Conservation (phyloP, 2,113 vertebrate genomes). For the Gobio gobio region DNA sequence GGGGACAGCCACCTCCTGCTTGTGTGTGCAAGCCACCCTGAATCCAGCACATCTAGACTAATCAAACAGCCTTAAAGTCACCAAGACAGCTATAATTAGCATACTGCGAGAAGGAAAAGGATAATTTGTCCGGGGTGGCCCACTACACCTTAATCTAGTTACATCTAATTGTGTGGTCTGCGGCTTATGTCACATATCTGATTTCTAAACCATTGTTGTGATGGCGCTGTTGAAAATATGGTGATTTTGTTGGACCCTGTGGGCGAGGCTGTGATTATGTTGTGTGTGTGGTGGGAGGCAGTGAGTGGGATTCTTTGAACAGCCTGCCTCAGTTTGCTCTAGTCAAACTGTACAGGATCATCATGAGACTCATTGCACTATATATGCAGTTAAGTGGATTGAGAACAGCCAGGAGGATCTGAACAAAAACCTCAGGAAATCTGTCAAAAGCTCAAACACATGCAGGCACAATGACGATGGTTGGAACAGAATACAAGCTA, state of each 20-base stretch:
- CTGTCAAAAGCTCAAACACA: not conserved
- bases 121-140: slow-evolving; percentile 36
- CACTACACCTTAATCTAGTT: slow-evolving; percentile 41
- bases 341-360: not conserved
- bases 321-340: not conserved
- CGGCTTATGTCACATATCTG: not conserved
- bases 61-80: slow-evolving; percentile 35
- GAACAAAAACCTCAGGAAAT: not conserved
- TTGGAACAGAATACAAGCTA: not conserved
- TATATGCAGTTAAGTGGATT: slow-evolving; percentile 5
- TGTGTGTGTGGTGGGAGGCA: slow-evolving; percentile 30
- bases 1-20: not conserved
- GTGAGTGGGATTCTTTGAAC: slow-evolving; percentile 8
- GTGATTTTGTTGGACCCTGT: slow-evolving; percentile 18
- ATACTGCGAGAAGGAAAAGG: slow-evolving; percentile 15
- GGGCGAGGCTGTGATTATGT: slow-evolving; percentile 25
- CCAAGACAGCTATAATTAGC: slow-evolving; percentile 37
- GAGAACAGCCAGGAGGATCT: not conserved
- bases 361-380: not conserved
- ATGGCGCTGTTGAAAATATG: slow-evolving; percentile 21
- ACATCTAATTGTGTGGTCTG: slow-evolving; percentile 11
- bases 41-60: slow-evolving; percentile 36
- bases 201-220: slow-evolving; percentile 37
- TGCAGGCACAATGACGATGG: not conserved
- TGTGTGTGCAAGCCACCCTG: not conserved